Evolutionary conservation across 2,888 invertebrate species (phyloP), one percentile per base, ranked within the genome.

Genomic region (Tromatobia lineatoria): DNA sequence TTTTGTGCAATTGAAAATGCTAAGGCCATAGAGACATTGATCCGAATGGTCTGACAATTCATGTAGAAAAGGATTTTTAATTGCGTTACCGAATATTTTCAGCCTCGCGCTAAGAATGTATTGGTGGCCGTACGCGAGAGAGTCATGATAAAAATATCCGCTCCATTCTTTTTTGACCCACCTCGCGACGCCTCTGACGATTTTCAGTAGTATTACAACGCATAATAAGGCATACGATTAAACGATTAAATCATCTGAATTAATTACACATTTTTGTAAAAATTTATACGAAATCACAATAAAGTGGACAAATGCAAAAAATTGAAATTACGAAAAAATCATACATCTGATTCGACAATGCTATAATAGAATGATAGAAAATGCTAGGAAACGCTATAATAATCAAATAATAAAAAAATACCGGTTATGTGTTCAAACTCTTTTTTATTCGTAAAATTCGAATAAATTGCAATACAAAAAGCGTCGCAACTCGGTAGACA

Each of bases 121-220:
- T 59, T 15, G 15, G 29, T 8, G 29, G 38, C 18, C 18, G 10
- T 8, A 61, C 38, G 61, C 34, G 61, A 61, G 61, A 29, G 59
- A 61, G 34, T 61, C 61, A 34, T 34, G 42, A 38, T 64, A 10
- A 64, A 20, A 64, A 64, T 38, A 38, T 38, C 20, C 64, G 42
- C 64, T 61, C 47, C n/a, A 45, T 74, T 59, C 47, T 23, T 54
- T 70, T 74, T 74, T 74, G 61, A 47, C 73, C 73, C 73, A 61
- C 73, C 73, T 74, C 29, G 73, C 73, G 73, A 47, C 73, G 73
- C 73, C 47, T 74, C 59, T 59, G 59, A 18, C 73, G 73, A 42
- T 59, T 61, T 47, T 74, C 73, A 61, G 73, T 61, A 61, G 73
- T 74, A 47, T 61, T 74, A 61, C 10, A 74, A 74, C n/a, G 23